Evolutionary conservation across 1,140 invertebrate genomes (phyloP), one percentile per base, ranked within the genome.

Genomic region (Planococcus citri): DNA sequence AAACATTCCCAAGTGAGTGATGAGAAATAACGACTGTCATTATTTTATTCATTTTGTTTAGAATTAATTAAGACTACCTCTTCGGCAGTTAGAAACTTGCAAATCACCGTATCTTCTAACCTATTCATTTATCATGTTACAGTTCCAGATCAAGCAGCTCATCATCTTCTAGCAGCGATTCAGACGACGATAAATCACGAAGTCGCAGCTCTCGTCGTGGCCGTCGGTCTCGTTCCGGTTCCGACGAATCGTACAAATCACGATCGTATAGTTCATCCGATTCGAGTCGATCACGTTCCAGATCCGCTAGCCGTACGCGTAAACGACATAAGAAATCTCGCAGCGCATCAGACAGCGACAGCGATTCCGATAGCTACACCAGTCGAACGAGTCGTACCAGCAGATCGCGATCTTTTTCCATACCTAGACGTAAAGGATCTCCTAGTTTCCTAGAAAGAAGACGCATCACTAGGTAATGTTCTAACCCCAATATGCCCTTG

Each of bases 401-500:
- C 29, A 68, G 73, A 37, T 76, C 76, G 67, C 73, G 80, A 57
- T 82, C 80, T 51, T 76, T 77, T 25, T 85, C 84, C 27, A 85
- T 85, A 70, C 80, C 83, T 21, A 73, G 83, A 60, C 77, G 84
- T 64, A 75, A 79, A 61, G 83, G 84, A 0, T 86, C 84, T 20
- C 84, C 84, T 4, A 85, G 83, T 73, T 85, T 85, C 75, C 75
- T 85, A 37, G 84, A 86, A 74, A 81, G 82, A 75, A 75, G 84
- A 60, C 77, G 84, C 51, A 85, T 86, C 38, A 85, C 84, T 24
- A 86, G 84, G 84, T 86, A 78, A 76, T 61, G 33, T 73, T 72
- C 27, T 51, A 14, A 6, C 2, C n/a, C 17, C 6, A 6, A 3
- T 17, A 17, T 20, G 41, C 17, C n/a, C n/a, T n/a, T n/a, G n/a